Evolutionary conservation across 2,888 invertebrate genomes (phyloP), one percentile per base, ranked within the genome.

Genomic region (Drosophila cracens): DNA sequence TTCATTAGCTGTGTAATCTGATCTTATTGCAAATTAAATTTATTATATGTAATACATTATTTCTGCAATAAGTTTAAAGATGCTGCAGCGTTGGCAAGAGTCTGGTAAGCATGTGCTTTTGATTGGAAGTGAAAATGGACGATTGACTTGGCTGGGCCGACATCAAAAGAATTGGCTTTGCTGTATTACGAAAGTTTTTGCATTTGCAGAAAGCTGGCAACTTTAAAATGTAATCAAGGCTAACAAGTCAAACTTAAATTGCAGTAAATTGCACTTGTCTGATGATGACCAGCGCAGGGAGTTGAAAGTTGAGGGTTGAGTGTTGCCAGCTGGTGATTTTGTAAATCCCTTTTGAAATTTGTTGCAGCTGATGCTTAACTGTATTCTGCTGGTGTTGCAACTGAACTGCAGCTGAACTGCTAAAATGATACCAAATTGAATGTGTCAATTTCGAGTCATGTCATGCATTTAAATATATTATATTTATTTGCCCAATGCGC

Each of bases 141-240:
- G 68, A 70, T 70, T 70, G 73, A 43, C 67, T 69, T 81, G 49
- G 57, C 36, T 16, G 7, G 7, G 46, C 4, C 8, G 8, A 16
- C 25, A 66, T 53, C 68, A 58, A 73, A 70, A 63, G 67, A 71
- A 70, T 63, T 71, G 48, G 72, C 70, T 52, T 1, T 0, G 60
- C 70, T 57, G 76, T 71, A 80, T 85, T 80, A 76, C 63, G 56
- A 88, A 85, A 88, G 69, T 88, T 88, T 83, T 87, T 79, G 76
- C 85, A 84, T 87, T 87, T 79, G 74, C 65, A 53, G 71, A 57
- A 49, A 60, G 65, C 21, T 27, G 62, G 52, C 64, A 83, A 83
- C 82, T 84, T 85, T 80, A 82, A 83, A 87, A 85, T 83, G 79
- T 83, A 81, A 87, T 89, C 87, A 85, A 65, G 62, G 33, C 79